Evolutionary conservation across 1,140 invertebrate species (phyloP), one percentile per base, ranked within the genome.

Genomic region (Asbolus verrucosus): DNA sequence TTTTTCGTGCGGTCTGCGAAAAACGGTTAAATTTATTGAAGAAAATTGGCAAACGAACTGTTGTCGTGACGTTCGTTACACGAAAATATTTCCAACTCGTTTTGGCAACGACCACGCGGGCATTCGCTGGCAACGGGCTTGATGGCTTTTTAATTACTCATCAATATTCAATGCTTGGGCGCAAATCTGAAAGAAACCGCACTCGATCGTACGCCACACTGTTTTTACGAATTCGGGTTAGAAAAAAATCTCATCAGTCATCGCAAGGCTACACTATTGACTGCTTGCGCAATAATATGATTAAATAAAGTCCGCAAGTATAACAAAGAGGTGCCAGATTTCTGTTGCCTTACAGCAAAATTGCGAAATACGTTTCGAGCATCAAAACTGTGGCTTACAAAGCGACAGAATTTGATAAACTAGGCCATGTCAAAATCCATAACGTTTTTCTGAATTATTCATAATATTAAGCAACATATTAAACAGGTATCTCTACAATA

Each of bases 91-190:
- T 36, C 33, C 3, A 27, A 27, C 24, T 27, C 24, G 24, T 27
- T 27, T 27, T 27, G 33, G 6, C 33, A n/a, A 36, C 33, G 33
- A 11, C 33, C 33, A 36, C 18, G 50, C 14, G 13, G 19, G 0
- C 19, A 21, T 50, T 18, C n/a, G n/a, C 14, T 61, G 54, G 54
- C 54, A 61, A 31, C 6, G 9, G 60, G 18, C 38, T 63, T 63
- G 54, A 61, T 63, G 33, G 60, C 11, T 63, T 30, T 63, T 63
- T 63, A 63, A 63, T 63, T 63, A 31, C 31, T 63, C 60, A 39
- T 63, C 31, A 63, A 63, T 63, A 54, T 14, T 54, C 4, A 27
- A 24, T 24, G 43, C 2, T 27, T 14, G n/a, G 4, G 27, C 6
- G 1, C 16, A 19, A 50, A 24, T 21, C 19, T 16, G 5, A 18